Conservation (phyloP, 2,888 invertebrate species). For the Leptinotarsa haldemani region DNA sequence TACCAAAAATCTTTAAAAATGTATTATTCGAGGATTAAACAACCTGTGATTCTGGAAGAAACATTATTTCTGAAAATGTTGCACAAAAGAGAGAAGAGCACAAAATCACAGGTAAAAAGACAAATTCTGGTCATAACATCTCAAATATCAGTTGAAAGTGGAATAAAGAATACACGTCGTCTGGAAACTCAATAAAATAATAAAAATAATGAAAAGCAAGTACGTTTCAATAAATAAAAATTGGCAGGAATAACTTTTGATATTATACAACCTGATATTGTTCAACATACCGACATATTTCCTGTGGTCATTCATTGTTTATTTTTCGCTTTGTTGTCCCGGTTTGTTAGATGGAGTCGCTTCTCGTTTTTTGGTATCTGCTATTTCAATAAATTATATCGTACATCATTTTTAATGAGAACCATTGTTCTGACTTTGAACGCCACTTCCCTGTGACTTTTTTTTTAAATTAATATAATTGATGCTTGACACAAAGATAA, state of each 20-base stretch:
- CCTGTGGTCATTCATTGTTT: conserved; percentile 12
- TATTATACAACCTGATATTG: neutral
- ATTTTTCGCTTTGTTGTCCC: conserved; percentile 1
- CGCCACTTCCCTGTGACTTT: conserved; percentile 44
- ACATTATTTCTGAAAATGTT: no score
- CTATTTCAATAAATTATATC: conserved; percentile 10
- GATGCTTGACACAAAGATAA: conserved; percentile 43
- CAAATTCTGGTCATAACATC: no score
- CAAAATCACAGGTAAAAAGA: no score
- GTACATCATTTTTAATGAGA: conserved; percentile 14
- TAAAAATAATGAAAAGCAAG: no score
- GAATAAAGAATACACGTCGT: no score
- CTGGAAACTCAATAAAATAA: no score
- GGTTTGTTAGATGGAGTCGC: neutral
- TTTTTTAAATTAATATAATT: conserved; percentile 41
- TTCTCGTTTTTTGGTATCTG: neutral
- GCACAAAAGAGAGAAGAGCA: no score
- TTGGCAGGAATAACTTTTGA: neutral
- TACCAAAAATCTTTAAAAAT: no score
- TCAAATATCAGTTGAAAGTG: no score
- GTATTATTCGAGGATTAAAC: no score
- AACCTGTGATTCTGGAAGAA: no score
- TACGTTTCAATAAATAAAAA: no score
- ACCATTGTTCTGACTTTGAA: neutral
- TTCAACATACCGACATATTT: neutral